Base-by-base conservation (phyloP, 2,797 vertebrate genomes). In the Gambelia wislizenii region DNA sequence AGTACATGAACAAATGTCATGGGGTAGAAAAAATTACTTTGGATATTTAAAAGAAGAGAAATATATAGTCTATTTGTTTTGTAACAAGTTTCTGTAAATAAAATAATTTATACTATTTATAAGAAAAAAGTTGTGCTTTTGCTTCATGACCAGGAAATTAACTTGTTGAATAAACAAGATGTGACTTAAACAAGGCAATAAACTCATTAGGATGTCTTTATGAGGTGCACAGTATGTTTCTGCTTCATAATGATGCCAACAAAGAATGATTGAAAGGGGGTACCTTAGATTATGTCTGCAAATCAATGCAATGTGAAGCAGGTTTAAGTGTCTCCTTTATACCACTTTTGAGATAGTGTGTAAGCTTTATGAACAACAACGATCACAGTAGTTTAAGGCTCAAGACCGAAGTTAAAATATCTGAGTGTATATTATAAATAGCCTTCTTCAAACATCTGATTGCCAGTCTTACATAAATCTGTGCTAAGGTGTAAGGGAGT, bases 61-160 rank as follows among this genome's bases (percentile, higher is more conserved):
- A 99, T 99, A 99, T 99, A 99, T 99, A 99, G 99, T 99, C 98
- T 99, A 99, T 99, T 99, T 99, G 99, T 99, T 99, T 99, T 99
- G 98, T 99, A 99, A 99, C 98, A 99, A 98, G 98, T 99, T 99
- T 99, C 98, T 99, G 99, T 99, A 99, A 99, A 99, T 99, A 99
- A 99, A 99, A 99, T 99, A 99, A 99, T 99, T 99, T 99, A 99
- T 99, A 99, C 99, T 99, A 99, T 99, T 99, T 99, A 99, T 99
- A 99, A 98, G 98, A 98, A 99, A 98, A 98, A 96, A 95, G 39
- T 97, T 97, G 97, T 98, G 97, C 97, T 97, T 89, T 97, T 97
- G 97, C 97, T 98, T 98, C 96, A 96, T 98, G 96, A 97, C 91
- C 96, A 95, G 56, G 75, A 94, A 95, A 96, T 95, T 96, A 97